These are phyloP conservation scores for Asbolus verrucosus DNA, from an alignment of 1,140 invertebrate species.

Conservation along the genomic window DNA sequence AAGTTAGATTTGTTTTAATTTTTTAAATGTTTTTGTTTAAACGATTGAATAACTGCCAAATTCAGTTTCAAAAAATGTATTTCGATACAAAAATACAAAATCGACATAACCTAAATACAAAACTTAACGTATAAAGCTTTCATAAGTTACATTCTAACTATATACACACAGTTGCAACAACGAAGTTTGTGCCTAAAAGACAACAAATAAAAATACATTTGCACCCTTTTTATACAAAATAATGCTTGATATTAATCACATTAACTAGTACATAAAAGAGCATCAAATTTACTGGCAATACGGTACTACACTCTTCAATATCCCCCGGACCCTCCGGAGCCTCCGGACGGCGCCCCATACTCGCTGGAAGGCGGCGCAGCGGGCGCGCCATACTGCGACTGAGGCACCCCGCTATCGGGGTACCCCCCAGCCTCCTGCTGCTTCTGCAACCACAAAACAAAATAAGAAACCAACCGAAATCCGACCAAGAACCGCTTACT, in stretches of 20 bases:
- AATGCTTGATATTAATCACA: slow-evolving; percentile 37
- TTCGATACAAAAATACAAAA: slow-evolving; percentile 36
- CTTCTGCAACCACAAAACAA: slow-evolving; percentile 52
- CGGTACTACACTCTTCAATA: not conserved
- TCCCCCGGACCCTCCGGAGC: slow-evolving; percentile 49
- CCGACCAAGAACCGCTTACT: slow-evolving; percentile 63
- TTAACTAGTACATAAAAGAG: slow-evolving; percentile 34
- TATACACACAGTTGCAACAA: slow-evolving; percentile 39
- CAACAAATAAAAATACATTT: slow-evolving; percentile 42
- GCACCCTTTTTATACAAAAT: slow-evolving; percentile 40
- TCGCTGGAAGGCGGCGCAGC: slow-evolving; percentile 62
- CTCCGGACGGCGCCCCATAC: slow-evolving; percentile 64
- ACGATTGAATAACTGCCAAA: no score
- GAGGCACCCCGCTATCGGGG: slow-evolving; percentile 64
- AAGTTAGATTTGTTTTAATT: no score
- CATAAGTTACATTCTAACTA: slow-evolving; percentile 43
- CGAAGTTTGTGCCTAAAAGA: slow-evolving; percentile 15
- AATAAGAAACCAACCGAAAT: not conserved
- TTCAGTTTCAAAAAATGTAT: slow-evolving; percentile 74
- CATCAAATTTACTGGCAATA: slow-evolving; percentile 30
- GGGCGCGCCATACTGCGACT: slow-evolving; percentile 56
- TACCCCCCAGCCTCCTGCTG: slow-evolving; percentile 67
- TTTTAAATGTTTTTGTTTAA: no score
- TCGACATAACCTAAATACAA: slow-evolving; percentile 7
- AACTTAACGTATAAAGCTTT: slow-evolving; percentile 45